These are phyloP conservation scores for Frankliniella fusca DNA, from an alignment of 2,888 invertebrate species.

Conservation along the genomic window DNA sequence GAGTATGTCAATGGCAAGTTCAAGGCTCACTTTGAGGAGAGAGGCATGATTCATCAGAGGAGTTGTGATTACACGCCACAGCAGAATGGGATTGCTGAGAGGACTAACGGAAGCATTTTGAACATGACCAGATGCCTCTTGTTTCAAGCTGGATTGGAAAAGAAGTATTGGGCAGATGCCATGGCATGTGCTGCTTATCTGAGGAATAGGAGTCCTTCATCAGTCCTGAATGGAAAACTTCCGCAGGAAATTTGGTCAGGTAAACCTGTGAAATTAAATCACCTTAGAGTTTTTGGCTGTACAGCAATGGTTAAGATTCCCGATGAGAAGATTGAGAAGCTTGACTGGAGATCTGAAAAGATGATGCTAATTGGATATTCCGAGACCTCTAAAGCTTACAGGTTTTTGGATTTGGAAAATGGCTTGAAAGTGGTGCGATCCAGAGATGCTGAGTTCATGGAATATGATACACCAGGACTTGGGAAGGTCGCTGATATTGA, in stretches of 20 bases:
- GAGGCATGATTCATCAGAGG: background rate
- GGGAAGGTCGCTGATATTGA: background rate
- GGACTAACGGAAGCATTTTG: background rate
- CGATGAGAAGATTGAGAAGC: background rate
- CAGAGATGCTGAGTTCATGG: conserved; percentile 37
- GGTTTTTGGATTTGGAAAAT: conserved; percentile 38
- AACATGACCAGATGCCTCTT: background rate
- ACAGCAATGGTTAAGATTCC: background rate
- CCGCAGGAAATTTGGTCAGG: background rate
- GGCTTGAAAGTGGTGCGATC: conserved; percentile 36
- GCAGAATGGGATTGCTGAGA: background rate
- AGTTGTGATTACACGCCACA: background rate
- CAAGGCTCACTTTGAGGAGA: background rate
- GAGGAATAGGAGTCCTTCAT: background rate
- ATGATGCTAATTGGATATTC: conserved; percentile 30
- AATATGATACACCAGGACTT: background rate
- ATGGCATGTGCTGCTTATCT: conserved; percentile 32
- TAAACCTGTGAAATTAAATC: background rate
- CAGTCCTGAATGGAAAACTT: too few relatives aligned
- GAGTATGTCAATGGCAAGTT: background rate
- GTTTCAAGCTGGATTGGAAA: conserved; percentile 39
- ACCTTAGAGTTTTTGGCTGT: conserved; percentile 18
- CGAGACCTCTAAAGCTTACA: conserved; percentile 38
- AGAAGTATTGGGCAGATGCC: conserved; percentile 44
- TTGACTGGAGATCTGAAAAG: background rate